These are phyloP conservation scores for Drosophila neotestacea DNA, from an alignment of 2,888 invertebrate genomes.

Conservation along the genomic window DNA sequence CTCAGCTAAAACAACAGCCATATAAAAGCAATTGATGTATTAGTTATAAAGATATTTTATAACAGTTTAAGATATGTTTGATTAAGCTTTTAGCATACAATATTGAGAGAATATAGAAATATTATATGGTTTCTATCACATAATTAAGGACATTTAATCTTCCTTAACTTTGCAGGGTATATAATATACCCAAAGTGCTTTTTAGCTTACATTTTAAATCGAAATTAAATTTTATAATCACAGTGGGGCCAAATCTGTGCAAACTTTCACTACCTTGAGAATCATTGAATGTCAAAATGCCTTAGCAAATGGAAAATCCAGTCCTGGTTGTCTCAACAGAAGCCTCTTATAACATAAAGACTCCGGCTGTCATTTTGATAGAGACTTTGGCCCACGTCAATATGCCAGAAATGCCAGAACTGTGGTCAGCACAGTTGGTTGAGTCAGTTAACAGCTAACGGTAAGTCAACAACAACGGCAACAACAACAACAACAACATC, in stretches of 20 bases:
- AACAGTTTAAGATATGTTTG: too few species aligned
- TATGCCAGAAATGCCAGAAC: slow-evolving; percentile 25
- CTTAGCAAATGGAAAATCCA: slow-evolving; percentile 8
- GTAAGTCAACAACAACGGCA: slow-evolving; percentile 21
- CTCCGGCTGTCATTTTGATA: slow-evolving; percentile 32
- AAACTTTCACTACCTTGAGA: not conserved
- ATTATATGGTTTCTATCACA: too few species aligned
- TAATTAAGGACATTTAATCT: not conserved
- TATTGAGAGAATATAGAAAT: too few species aligned
- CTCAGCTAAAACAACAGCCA: not conserved
- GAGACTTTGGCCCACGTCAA: slow-evolving; percentile 30
- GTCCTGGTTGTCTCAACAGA: not conserved
- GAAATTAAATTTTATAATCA: not conserved
- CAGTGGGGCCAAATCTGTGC: slow-evolving; percentile 3
- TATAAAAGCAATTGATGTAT: too few species aligned
- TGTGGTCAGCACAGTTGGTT: slow-evolving; percentile 29
- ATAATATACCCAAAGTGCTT: not conserved
- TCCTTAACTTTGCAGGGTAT: not conserved
- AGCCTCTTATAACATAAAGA: slow-evolving; percentile 20
- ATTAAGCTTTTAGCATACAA: too few species aligned
- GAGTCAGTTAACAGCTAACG: slow-evolving; percentile 25
- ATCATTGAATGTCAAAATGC: not conserved
- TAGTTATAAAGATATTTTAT: not conserved
- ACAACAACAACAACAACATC: not conserved
- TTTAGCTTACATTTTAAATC: not conserved